Base-by-base conservation (phyloP, 2,113 vertebrate species). In the Corythornis madagascariensis region DNA sequence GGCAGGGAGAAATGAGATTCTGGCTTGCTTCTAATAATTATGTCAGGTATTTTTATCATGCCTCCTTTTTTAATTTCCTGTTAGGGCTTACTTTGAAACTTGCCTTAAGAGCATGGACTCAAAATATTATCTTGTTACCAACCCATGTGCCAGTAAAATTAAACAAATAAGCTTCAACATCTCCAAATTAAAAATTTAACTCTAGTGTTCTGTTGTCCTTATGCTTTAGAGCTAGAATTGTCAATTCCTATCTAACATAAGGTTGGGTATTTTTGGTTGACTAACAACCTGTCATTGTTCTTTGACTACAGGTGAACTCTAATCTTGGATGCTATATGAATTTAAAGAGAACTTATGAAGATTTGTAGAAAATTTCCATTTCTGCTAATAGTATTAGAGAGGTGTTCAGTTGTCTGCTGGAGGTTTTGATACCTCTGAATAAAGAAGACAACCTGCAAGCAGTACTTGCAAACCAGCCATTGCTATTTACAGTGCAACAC, bases 311-410 rank as follows among this genome's bases (percentile, higher is more conserved):
- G 18, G 7, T 74, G 59, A 25, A 7, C 42, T 76, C 76, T 48
- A 7, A 43, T 40, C 38, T 60, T 83, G 59, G 59, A 60, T 87
- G 66, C 42, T 70, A 4, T 48, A 21, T 64, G 69, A 48, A 71
- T 65, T 33, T 60, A 65, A 53, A 75, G 31, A 45, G 17, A 89
- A 13, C 31, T 70, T 73, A 81, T 64, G 69, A 60, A 89, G 40
- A 55, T 35, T 73, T 76, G 55, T 55, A 72, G 69, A 50, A 89
- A 89, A 79, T 21, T 73, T 73, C 85, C 74, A 50, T 69, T 71
- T 4, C 33, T 82, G 16, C 43, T 83, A 61, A 89, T 48, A 89
- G 78, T 72, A 95, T 95, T 73, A 70, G 56, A 65, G 43, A 92
- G n/a, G 56, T 75, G 83, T 92, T 61, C 42, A 87, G 72, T 83